Evolutionary conservation across 2,888 invertebrate genomes (phyloP), one percentile per base, ranked within the genome.

Genomic region (Brenthis ino): DNA sequence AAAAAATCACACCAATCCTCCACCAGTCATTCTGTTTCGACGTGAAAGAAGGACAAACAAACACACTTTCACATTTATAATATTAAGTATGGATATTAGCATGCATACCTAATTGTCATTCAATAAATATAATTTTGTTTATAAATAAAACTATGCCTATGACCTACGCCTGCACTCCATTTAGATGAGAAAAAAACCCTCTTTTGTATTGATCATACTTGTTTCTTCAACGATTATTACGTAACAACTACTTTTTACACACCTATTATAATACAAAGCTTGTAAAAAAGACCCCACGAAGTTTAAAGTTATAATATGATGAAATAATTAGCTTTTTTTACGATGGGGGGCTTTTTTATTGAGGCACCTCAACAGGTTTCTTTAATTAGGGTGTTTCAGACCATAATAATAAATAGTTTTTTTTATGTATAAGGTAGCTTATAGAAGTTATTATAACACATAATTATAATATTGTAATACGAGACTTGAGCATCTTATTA

Each of bases 341-440:
- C 72, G 76, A 81, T 81, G 37, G 84, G 76, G 72, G 70, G 33
- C n/a, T 50, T 77, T 85, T 85, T 88, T 86, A 82, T 82, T 68
- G 69, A 65, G 33, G 12, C 2, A 60, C n/a, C 12, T 16, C 11
- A 48, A 60, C 50, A 60, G 33, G 48, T 50, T 50, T 8, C n/a
- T 48, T 60, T 50, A 60, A 60, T 50, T 48, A 60, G 28, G 12
- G 14, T 16, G 2, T 16, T 60, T 57, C 48, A 43, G 37, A 2
- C 11, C 11, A 43, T 50, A 2, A 16, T 16, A 50, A 33, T 60
- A 60, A 60, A 60, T 8, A 43, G 37, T 43, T 43, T 43, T 43
- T 24, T 43, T 43, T 43, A 60, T 50, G 16, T 60, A 50, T 16
- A 60, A 60, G 33, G 50, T 60, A 60, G 33, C 60, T 60, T 43